These are phyloP conservation scores for Drosophila pseudoananassae DNA, from an alignment of 1,140 invertebrate genomes.

Conservation along the genomic window DNA sequence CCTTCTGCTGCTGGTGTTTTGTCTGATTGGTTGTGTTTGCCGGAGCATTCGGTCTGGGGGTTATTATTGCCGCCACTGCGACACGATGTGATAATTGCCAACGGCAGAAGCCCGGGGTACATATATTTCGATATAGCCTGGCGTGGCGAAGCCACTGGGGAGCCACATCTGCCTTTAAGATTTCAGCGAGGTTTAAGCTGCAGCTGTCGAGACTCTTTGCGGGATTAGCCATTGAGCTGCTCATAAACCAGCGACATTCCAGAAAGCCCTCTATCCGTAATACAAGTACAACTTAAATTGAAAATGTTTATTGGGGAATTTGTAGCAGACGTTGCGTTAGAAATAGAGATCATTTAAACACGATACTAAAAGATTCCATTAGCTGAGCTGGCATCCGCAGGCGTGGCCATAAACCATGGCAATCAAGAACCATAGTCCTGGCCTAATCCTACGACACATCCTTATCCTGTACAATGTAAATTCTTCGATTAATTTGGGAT, in stretches of 20 bases:
- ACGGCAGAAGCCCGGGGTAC: slow-evolving; percentile 30
- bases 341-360: slow-evolving; percentile 15
- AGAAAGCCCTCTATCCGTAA: slow-evolving; percentile 19
- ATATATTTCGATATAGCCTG: neutral
- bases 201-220: slow-evolving; percentile 51
- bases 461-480: neutral
- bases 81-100: slow-evolving; percentile 81
- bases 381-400: neutral
- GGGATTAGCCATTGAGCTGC: slow-evolving; percentile 68
- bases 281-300: slow-evolving; percentile 32
- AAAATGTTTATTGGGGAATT: slow-evolving; percentile 47
- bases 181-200: slow-evolving; percentile 58
- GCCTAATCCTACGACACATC: neutral
- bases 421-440: neutral
- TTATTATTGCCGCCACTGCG: slow-evolving; percentile 72
- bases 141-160: slow-evolving; percentile 12
- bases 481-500: neutral
- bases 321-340: slow-evolving; percentile 27
- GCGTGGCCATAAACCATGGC: neutral
- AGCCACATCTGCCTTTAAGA: slow-evolving; percentile 60
- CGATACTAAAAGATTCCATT: slow-evolving; percentile 23
- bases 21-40: slow-evolving; percentile 72
- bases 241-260: slow-evolving; percentile 62
- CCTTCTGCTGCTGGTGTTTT: slow-evolving; percentile 20
- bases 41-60: slow-evolving; percentile 21